Conservation (phyloP, 2,113 vertebrate genomes). For the Phasianus colchicus region DNA sequence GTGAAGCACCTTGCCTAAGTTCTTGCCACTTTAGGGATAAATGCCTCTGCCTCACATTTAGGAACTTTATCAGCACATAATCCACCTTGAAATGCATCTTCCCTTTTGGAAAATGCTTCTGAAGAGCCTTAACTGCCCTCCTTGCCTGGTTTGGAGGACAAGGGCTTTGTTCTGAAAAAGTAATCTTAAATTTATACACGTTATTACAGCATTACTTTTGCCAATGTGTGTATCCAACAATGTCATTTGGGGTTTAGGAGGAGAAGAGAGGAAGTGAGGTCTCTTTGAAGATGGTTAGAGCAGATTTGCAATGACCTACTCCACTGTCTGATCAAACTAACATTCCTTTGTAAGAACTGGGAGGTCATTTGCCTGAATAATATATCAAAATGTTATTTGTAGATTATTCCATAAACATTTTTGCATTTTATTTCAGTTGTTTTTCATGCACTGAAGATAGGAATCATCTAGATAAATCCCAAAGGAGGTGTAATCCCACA, state of each 20-base stretch:
- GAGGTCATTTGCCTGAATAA: neutral
- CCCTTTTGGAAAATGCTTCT: neutral
- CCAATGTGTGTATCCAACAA: neutral
- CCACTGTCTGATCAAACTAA: neutral
- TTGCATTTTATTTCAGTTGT: neutral
- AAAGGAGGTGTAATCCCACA: neutral
- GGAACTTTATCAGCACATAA: neutral
- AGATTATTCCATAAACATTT: neutral
- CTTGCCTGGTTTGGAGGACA: neutral
- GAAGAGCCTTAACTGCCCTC: neutral
- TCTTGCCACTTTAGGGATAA: neutral
- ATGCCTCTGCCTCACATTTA: fast-evolving
- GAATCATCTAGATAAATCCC: neutral
- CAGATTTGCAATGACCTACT: neutral
- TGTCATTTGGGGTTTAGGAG: neutral
- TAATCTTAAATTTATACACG: neutral
- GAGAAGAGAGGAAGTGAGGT: neutral
- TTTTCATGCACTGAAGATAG: neutral
- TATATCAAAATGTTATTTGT: neutral
- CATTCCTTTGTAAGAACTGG: neutral
- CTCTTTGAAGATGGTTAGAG: neutral
- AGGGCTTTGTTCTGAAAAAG: neutral
- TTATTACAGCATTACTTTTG: neutral
- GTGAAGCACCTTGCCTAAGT: neutral
- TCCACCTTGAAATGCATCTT: fast-evolving